These are phyloP conservation scores for Erythrocebus patas DNA, from an alignment of 2,113 vertebrate species.

Conservation along the genomic window DNA sequence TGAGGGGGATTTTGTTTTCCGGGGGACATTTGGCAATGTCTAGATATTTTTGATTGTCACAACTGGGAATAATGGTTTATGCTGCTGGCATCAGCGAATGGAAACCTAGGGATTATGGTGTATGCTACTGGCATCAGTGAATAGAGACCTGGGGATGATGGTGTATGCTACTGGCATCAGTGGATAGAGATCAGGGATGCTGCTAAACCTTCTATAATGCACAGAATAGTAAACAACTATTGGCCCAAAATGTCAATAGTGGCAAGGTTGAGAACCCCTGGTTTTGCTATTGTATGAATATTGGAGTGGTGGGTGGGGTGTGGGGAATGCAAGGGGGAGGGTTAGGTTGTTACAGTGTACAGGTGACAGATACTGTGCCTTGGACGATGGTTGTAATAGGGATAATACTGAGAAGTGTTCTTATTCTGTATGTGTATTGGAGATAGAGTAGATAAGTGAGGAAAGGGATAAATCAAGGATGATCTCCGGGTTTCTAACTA, in stretches of 20 bases:
- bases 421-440: conserved; percentile 13
- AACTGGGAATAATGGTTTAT: background rate
- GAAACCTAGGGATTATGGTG: background rate
- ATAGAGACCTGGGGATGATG: background rate
- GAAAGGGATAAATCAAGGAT: background rate
- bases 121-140: background rate
- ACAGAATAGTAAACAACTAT: background rate
- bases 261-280: background rate
- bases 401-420: background rate
- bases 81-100: background rate
- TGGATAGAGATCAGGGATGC: background rate
- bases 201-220: background rate
- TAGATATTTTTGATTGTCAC: background rate
- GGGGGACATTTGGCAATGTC: background rate
- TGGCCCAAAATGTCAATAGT: background rate
- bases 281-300: background rate
- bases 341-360: background rate
- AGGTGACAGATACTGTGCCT: background rate
- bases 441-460: background rate
- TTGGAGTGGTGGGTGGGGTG: background rate
- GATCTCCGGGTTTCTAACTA: background rate
- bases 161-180: background rate
- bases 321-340: background rate
- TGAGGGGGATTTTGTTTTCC: background rate
- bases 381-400: background rate